Percentiles rank a stretch among this genome's conserved stretches.
These are phyloP conservation scores for Eupleurogrammus muticus DNA, from an alignment of 2,797 vertebrate species.

Conservation along the genomic window DNA sequence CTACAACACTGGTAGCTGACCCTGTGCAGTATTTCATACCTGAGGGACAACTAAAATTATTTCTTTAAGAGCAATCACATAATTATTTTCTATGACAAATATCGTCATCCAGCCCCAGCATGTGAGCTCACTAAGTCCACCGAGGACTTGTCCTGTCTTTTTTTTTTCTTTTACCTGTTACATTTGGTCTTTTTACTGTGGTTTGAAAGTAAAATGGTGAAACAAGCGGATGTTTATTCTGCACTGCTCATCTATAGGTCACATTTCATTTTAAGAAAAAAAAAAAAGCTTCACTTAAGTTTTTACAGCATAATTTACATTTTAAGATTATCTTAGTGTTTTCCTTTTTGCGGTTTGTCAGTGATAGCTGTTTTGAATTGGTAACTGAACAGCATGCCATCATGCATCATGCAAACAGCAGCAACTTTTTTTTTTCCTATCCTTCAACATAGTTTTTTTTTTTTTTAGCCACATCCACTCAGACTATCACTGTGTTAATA, in stretches of 20 bases:
- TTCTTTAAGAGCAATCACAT: slow-evolving; percentile 49
- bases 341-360: slow-evolving; percentile 39
- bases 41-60: slow-evolving; percentile 30
- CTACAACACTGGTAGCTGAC: slow-evolving; percentile 48
- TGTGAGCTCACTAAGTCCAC: slow-evolving; percentile 35
- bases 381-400: slow-evolving; percentile 21
- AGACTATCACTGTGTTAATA: slow-evolving; percentile 72
- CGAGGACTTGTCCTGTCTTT: slow-evolving; percentile 34
- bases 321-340: neutral
- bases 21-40: slow-evolving; percentile 56
- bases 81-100: slow-evolving; percentile 40
- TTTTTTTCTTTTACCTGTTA: slow-evolving; percentile 34
- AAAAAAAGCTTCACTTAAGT: neutral
- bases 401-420: slow-evolving; percentile 46
- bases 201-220: slow-evolving; percentile 59
- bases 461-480: slow-evolving; percentile 66
- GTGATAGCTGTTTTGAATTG: slow-evolving; percentile 37
- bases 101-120: slow-evolving; percentile 27
- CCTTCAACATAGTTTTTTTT: slow-evolving; percentile 20
- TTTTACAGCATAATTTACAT: slow-evolving; percentile 2
- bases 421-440: slow-evolving; percentile 51
- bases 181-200: slow-evolving; percentile 48
- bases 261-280: slow-evolving; percentile 18
- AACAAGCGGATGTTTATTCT: slow-evolving; percentile 35
- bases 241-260: slow-evolving; percentile 33